Evolutionary conservation across 2,797 vertebrate species (phyloP), one percentile per base, ranked within the genome.

Genomic region (Bradypodion pumilum): DNA sequence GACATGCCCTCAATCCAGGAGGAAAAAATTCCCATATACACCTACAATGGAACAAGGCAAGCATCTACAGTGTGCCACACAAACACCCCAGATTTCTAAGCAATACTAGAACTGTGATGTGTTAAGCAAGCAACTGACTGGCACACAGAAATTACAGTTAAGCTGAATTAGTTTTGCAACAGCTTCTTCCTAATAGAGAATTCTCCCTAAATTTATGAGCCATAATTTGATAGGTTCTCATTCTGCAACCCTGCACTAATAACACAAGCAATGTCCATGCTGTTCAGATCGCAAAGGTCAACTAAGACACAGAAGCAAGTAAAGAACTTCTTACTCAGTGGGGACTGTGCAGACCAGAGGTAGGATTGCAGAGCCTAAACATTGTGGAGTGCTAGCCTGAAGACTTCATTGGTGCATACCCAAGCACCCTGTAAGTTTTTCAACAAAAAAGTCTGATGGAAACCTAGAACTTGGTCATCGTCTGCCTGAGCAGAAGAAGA

Each of bases 361-460:
- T 85, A 78, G 88, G 80, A 84, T 82, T 88, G 85, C 87, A 93
- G 74, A 88, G 86, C 89, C 93, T 95, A 96, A 80, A 95, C 66
- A 93, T 96, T 96, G 95, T 96, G 95, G 66, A 97, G 95, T 46
- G 95, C 92, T 94, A 96, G 96, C 94, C 96, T 96, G 95, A 97
- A 96, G 95, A 96, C 93, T 91, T 97, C 94, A 13, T 96, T 97
- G 95, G 95, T 96, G 93, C 95, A 96, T 79, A 96, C 95, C 96
- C 95, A 96, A 77, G 93, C 94, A 94, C 89, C 95, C 91, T 93
- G 94, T 76, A 94, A 92, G 89, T 78, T 92, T 96, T 96, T 96
- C 95, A 97, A 95, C 91, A 97, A 93, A 95, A 96, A 96, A 85
- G 92, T 95, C 92, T 96, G 96, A 65, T 97, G 96, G 92, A 97